Evolutionary conservation across 2,888 invertebrate species (phyloP).

Genomic region (Pheosia gnoma): DNA sequence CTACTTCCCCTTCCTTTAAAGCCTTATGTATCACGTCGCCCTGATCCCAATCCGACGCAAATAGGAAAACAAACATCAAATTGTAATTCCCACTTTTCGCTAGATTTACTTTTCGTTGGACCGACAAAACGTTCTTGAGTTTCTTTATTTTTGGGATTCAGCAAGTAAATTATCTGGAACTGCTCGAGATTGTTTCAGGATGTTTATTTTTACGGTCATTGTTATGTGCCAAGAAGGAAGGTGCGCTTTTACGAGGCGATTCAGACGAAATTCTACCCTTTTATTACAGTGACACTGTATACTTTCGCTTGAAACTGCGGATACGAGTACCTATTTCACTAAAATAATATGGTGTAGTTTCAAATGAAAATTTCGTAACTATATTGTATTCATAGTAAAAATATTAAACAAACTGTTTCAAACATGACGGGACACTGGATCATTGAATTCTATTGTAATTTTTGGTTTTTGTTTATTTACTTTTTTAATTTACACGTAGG

Average conservation of each 20-base stretch:
- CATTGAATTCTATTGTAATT: no score
- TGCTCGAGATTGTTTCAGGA: not conserved
- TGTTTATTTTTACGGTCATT: conserved; percentile 6
- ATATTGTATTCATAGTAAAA: no score
- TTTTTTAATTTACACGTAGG: no score
- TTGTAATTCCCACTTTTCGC: conserved; percentile 30
- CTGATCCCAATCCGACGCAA: not conserved
- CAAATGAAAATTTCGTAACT: no score
- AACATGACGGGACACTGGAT: no score
- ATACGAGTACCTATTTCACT: no score
- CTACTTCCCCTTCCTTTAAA: no score
- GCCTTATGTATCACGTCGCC: not conserved
- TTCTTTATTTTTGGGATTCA: conserved; percentile 18
- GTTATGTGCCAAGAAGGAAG: conserved; percentile 1
- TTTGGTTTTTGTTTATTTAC: no score
- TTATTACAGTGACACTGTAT: not conserved
- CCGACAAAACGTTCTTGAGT: conserved; percentile 30
- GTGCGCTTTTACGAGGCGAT: not conserved
- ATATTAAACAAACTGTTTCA: no score
- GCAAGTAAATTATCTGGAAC: conserved; percentile 13
- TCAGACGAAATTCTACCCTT: not conserved
- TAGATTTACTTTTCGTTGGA: conserved; percentile 29
- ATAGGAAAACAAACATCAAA: conserved; percentile 12
- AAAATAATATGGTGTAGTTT: no score
- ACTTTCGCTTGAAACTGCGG: not conserved